Conservation (phyloP, 2,113 vertebrate genomes). For the Telmatochromis bifrenatus region DNA sequence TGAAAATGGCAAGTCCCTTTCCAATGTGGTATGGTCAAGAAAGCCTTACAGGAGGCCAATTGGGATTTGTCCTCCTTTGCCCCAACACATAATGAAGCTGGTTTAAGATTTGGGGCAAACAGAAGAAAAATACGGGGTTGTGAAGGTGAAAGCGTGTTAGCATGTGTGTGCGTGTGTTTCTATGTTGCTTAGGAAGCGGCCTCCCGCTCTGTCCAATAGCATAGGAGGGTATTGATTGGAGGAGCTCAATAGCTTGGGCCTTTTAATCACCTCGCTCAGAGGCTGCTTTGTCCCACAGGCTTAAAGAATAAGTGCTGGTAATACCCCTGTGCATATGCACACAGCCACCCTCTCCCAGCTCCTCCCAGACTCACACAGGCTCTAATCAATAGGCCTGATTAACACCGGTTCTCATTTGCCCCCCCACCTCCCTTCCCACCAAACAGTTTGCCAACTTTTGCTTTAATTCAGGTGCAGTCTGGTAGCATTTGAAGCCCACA, state of each 20-base stretch:
- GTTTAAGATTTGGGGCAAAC: neutral
- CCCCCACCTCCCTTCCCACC: neutral
- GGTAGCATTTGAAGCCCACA: neutral
- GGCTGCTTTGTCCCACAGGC: constrained; percentile 65
- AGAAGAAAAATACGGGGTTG: neutral
- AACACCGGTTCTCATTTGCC: constrained; percentile 57
- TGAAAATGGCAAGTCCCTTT: constrained; percentile 60
- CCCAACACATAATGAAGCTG: constrained; percentile 25
- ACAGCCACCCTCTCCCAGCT: constrained; percentile 44
- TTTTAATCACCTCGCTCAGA: constrained; percentile 73
- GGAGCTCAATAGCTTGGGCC: constrained; percentile 64
- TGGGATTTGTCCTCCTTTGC: constrained; percentile 33
- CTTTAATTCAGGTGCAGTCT: neutral
- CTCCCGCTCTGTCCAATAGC: constrained; percentile 49
- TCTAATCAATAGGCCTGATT: constrained; percentile 75
- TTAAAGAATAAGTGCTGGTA: constrained; percentile 57
- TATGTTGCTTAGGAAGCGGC: constrained; percentile 48
- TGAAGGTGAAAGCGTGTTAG: constrained; percentile 14
- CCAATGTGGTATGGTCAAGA: constrained; percentile 16
- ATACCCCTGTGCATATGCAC: constrained; percentile 67
- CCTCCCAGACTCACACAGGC: constrained; percentile 39
- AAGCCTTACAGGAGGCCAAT: neutral
- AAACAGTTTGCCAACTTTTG: constrained; percentile 14
- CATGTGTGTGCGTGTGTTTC: constrained; percentile 17
- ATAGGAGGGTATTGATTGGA: constrained; percentile 67